phyloP scores from a whole-genome alignment of 2,888 invertebrate species.

The Scaptomyza reducta region DNA sequence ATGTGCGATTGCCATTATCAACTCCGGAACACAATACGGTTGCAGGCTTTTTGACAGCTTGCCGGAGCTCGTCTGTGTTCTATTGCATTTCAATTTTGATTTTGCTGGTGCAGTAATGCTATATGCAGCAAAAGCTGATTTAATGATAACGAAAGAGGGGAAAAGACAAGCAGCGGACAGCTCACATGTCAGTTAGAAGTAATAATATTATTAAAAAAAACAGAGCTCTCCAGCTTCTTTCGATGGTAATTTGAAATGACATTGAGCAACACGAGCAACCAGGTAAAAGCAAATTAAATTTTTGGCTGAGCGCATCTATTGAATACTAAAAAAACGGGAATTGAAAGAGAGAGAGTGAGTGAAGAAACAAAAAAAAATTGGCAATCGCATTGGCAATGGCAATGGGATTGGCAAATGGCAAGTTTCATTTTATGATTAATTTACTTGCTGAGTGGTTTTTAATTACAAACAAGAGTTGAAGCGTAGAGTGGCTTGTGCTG shows the following conservation, averaged over 20 bases:
- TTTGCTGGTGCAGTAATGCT: slow-evolving; percentile 48
- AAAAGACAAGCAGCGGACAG: not conserved
- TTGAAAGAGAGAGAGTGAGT: not conserved
- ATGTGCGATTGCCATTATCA: slow-evolving; percentile 9
- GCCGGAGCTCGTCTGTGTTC: slow-evolving; percentile 37
- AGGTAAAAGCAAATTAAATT: slow-evolving; percentile 55
- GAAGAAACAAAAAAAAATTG: slow-evolving; percentile 15
- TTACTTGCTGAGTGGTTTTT: slow-evolving; percentile 79
- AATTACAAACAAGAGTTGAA: slow-evolving; percentile 77
- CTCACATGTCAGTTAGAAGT: slow-evolving; percentile 60
- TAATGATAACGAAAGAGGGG: slow-evolving; percentile 25
- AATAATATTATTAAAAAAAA: slow-evolving; percentile 35
- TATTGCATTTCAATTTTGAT: slow-evolving; percentile 71
- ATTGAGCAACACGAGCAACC: slow-evolving; percentile 10
- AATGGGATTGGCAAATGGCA: slow-evolving; percentile 36
- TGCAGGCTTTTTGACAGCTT: slow-evolving; percentile 41
- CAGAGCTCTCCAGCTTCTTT: not conserved
- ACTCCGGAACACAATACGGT: slow-evolving; percentile 13
- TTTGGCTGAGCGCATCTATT: slow-evolving; percentile 23
- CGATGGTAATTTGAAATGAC: slow-evolving; percentile 37
- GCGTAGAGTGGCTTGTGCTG: slow-evolving; percentile 40
- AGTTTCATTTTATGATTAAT: slow-evolving; percentile 75
- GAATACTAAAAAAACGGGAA: not conserved
- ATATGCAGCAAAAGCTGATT: slow-evolving; percentile 10
- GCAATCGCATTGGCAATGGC: slow-evolving; percentile 18